phyloP scores from a whole-genome alignment of 1,140 invertebrate species.

The Bombus huntii region DNA sequence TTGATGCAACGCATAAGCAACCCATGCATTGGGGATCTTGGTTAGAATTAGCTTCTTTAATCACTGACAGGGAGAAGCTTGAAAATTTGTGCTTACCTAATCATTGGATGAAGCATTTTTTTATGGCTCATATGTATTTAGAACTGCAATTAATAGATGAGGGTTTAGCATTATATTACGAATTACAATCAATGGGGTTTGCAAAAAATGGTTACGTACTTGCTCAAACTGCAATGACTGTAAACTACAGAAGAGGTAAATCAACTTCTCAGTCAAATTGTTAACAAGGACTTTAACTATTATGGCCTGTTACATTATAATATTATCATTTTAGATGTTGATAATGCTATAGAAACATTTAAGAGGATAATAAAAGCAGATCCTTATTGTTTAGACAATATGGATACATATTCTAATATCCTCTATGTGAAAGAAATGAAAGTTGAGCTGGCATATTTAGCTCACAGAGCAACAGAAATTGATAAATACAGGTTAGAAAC shows the following conservation, averaged over 20 bases:
- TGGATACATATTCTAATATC: slow-evolving; percentile 98
- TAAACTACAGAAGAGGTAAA: slow-evolving; percentile 95
- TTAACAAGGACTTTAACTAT: background rate
- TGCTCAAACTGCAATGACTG: slow-evolving; percentile 95
- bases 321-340: slow-evolving; percentile 88
- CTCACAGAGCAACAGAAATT: slow-evolving; percentile 95
- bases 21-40: slow-evolving; percentile 97
- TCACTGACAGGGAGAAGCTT: slow-evolving; percentile 89
- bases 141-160: slow-evolving; percentile 96
- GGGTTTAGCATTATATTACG: slow-evolving; percentile 91
- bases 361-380: slow-evolving; percentile 91
- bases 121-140: slow-evolving; percentile 94
- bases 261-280: slow-evolving; percentile 3
- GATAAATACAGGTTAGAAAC: slow-evolving; percentile 99
- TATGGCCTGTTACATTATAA: slow-evolving; percentile 7
- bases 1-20: slow-evolving; percentile 89
- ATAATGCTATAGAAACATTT: slow-evolving; percentile 93
- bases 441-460: slow-evolving; percentile 95
- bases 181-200: slow-evolving; percentile 91
- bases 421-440: slow-evolving; percentile 97
- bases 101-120: slow-evolving; percentile 98
- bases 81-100: slow-evolving; percentile 89
- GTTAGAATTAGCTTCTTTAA: slow-evolving; percentile 94
- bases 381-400: slow-evolving; percentile 96
- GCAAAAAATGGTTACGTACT: slow-evolving; percentile 94